Evolutionary conservation across 23 tunicate species (phyloP), one percentile per base, ranked within the genome.

Genomic region (Aplidium turbinatum): DNA sequence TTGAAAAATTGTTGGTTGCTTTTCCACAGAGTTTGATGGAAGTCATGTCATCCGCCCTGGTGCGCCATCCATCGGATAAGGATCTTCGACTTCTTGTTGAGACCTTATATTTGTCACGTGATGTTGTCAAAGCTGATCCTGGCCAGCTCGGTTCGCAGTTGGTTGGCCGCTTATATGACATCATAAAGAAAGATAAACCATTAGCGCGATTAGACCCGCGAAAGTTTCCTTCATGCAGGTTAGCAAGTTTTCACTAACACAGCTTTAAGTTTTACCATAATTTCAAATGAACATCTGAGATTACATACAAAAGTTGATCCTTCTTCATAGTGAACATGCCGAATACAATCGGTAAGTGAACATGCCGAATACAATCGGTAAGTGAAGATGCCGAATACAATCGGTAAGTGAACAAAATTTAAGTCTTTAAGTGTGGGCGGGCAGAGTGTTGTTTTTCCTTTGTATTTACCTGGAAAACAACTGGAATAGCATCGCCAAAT

Each of bases 191-290:
- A 64, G 97, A 91, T 40, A 74, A 78, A 47, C 97, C 97, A 18
- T 31, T 84, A 27, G 97, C 97, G 0, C 57, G 93, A 31, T 32
- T 85, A 61, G 97, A 91, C 38, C 97, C 97, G 36, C 64, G 97
- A 58, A 84, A 68, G 50, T 91, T 78, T 79, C 97, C 97, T 3
- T 78, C 32, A 25, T 68, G 78, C 68, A 79, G 87, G 97, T 91
- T 38, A 63, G 28, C 1, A 62, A 11, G 26, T 16, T 42, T 42
- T 9, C 48, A 9, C 9, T 9, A 42, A 42, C 9, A 42, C 48
- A 9, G 48, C 13, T n/a, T n/a, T n/a, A n/a, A n/a, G n/a, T n/a
- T n/a, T n/a, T n/a, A n/a, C n/a, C n/a, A n/a, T n/a, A n/a, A n/a
- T n/a, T n/a, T n/a, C n/a, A n/a, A n/a, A n/a, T n/a, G n/a, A n/a